Conservation (phyloP, 2,113 vertebrate genomes). For the Odobenus rosmarus region DNA sequence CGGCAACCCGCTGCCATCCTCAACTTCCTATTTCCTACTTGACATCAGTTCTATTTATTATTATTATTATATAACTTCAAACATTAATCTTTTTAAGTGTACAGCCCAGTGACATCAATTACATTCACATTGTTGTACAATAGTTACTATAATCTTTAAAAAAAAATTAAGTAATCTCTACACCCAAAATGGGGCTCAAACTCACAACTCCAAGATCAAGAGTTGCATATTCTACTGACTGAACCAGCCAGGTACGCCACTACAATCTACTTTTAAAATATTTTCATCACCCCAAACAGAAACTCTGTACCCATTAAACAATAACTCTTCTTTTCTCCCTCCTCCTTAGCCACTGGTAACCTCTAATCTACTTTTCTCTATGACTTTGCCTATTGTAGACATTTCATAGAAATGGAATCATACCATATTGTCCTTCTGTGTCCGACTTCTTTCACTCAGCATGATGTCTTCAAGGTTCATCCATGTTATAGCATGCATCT, state of each 20-base stretch:
- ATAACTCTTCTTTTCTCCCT: background rate
- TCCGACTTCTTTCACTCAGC: conserved; percentile 29
- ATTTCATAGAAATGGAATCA: background rate
- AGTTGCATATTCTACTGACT: background rate
- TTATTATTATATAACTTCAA: background rate
- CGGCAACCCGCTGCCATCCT: background rate
- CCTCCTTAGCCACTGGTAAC: background rate
- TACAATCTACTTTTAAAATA: background rate
- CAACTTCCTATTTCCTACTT: background rate
- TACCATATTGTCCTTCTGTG: background rate
- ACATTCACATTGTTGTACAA: background rate
- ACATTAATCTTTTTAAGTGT: background rate
- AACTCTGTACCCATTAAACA: background rate
- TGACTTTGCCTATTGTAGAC: background rate
- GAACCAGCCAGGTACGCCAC: background rate
- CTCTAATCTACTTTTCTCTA: background rate
- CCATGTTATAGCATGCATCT: background rate
- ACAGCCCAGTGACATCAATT: background rate
- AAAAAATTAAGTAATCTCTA: background rate
- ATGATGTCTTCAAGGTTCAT: background rate
- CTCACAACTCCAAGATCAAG: background rate
- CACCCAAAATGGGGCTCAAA: background rate
- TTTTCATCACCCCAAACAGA: background rate
- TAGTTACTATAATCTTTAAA: background rate
- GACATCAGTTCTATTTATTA: background rate